A percentile compares a stretch with the other conserved stretches of the same genome.
These are phyloP conservation scores for Arremon aurantiirostris DNA, from an alignment of 2,797 vertebrate species.

Conservation along the genomic window DNA sequence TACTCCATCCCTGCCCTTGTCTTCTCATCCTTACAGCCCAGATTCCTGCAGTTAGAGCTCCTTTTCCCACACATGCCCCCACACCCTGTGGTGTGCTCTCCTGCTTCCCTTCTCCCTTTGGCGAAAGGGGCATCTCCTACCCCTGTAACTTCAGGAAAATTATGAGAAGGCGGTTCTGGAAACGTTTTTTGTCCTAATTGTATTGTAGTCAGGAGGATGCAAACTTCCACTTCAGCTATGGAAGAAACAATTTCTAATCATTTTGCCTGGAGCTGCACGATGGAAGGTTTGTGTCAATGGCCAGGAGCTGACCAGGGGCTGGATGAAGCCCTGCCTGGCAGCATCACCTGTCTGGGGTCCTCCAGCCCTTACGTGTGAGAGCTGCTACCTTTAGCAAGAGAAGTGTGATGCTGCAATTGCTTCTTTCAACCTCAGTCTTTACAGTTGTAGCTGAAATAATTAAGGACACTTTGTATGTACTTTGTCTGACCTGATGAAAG, in stretches of 20 bases:
- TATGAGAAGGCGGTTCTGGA: neutral
- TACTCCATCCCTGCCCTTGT: neutral
- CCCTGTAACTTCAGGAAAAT: neutral
- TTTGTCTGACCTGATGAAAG: neutral
- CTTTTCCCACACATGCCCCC: neutral
- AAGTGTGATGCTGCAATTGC: neutral
- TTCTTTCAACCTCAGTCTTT: neutral
- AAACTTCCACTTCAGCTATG: neutral
- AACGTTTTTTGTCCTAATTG: fast-evolving
- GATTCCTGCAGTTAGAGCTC: neutral
- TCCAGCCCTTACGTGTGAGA: neutral
- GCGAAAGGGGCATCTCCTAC: neutral
- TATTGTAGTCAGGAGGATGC: neutral
- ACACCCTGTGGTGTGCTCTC: neutral
- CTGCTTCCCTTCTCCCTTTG: neutral
- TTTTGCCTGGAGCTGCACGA: neutral
- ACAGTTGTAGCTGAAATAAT: neutral
- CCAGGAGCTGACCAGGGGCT: neutral
- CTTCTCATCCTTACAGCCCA: neutral
- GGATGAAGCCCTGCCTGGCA: neutral
- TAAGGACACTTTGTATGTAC: too few relatives aligned
- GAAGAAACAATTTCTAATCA: neutral
- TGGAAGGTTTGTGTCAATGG: neutral
- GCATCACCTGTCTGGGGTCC: neutral
- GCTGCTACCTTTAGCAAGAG: neutral